Conservation (phyloP, 35 echinoderm and acorn worm species). For the Apostichopus parvimensis region DNA sequence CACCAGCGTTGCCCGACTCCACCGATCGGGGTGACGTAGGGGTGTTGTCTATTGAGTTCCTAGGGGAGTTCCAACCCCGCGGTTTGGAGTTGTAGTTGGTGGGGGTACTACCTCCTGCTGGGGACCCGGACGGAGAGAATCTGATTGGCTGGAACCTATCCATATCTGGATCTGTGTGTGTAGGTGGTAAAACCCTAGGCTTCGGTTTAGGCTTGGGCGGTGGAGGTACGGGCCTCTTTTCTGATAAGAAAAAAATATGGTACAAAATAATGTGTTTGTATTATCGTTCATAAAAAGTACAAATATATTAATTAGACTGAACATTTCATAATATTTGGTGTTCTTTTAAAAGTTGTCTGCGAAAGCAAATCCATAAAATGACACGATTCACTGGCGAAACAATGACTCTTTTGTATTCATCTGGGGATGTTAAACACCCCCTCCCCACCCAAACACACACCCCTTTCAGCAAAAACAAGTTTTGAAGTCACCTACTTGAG, state of each 20-base stretch:
- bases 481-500: too few species aligned
- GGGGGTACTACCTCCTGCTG: neutral
- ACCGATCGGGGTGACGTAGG: constrained; percentile 43
- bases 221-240: constrained; percentile 39
- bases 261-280: too few species aligned
- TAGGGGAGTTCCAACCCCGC: constrained; percentile 8
- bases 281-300: too few species aligned
- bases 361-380: neutral
- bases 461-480: too few species aligned
- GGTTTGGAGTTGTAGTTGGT: constrained; percentile 41
- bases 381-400: neutral
- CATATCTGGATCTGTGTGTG: constrained; percentile 1
- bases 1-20: constrained; percentile 30
- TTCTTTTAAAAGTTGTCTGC: too few species aligned
- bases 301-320: too few species aligned
- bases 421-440: too few species aligned
- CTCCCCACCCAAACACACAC: too few species aligned
- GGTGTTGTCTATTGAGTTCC: constrained; percentile 31
- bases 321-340: too few species aligned
- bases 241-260: neutral
- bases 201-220: constrained; percentile 23
- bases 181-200: neutral
- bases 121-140: constrained; percentile 42
- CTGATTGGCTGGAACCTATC: constrained; percentile 34
- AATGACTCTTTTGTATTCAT: too few species aligned